phyloP scores from a whole-genome alignment of 2,113 vertebrate species.

The Corythaixoides concolor region DNA sequence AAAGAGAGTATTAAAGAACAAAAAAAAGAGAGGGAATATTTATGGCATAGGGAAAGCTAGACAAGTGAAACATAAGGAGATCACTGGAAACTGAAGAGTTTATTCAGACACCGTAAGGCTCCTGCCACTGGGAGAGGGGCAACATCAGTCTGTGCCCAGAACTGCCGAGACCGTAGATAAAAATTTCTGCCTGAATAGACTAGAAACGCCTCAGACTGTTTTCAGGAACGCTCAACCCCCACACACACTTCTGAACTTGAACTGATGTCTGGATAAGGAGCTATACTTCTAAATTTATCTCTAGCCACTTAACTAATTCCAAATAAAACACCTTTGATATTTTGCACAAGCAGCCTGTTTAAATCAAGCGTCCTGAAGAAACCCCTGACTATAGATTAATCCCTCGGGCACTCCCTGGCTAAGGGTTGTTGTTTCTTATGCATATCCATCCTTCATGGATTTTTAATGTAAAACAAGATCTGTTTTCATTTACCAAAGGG shows the following conservation, averaged over 20 bases:
- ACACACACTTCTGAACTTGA: constrained; percentile 11
- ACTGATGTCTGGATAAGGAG: constrained; percentile 12
- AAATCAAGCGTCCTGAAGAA: constrained; percentile 55
- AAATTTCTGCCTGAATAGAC: not conserved
- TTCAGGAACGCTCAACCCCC: constrained; percentile 8
- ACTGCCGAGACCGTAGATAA: not conserved
- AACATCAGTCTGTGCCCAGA: not conserved
- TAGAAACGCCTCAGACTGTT: constrained; percentile 20
- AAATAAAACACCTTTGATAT: constrained; percentile 45
- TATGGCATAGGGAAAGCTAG: not conserved
- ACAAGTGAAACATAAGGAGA: not conserved
- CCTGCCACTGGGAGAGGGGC: not conserved
- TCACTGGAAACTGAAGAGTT: not conserved
- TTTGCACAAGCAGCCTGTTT: constrained; percentile 13
- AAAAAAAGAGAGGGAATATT: not conserved
- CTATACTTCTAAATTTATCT: constrained; percentile 39
- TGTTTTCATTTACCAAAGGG: constrained; percentile 13
- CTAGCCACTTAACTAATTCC: constrained; percentile 22
- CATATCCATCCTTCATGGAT: not conserved
- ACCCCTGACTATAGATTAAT: constrained; percentile 24
- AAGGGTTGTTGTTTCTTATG: not conserved
- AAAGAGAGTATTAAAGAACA: not conserved
- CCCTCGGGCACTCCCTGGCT: not conserved
- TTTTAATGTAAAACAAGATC: not conserved
- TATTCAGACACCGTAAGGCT: not conserved